Evolutionary conservation across 2,888 invertebrate genomes (phyloP), one percentile per base, ranked within the genome.

Genomic region (Synanthedon andrenaeformis): DNA sequence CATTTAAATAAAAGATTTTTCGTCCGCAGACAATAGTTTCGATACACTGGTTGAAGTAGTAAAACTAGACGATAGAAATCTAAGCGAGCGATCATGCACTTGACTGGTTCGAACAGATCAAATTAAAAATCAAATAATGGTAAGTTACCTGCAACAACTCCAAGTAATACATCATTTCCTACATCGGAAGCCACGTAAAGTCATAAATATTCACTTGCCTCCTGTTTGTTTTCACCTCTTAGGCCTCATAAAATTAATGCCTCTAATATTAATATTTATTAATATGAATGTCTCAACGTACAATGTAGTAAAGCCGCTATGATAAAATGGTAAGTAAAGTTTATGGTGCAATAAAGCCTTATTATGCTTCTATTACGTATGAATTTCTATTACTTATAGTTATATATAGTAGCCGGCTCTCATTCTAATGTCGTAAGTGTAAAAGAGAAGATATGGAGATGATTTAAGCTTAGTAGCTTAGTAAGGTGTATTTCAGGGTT

Each of bases 231-330:
- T 76, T 75, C 76, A 76, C 76, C 79, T 82, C 79, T 82, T 79
- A 81, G 80, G 74, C 77, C 75, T 77, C 81, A 69, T 86, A 81
- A 85, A 83, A 76, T 82, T 84, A 84, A 85, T 85, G 74, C 74
- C 66, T 67, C 65, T 68, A 49, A 76, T 80, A 84, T 84, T 84
- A 80, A 79, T 82, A 83, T 84, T 84, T 83, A 83, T 83, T 84
- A 81, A 82, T 80, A 76, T 71, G 75, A 74, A 76, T 75, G 69
- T 71, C 72, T 72, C 66, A 62, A 57, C 65, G 63, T 68, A 70
- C 74, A 66, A 62, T 69, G 72, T 73, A 66, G 66, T 69, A 67
- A 79, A 76, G 74, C 74, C 66, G 62, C 65, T 65, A 76, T 80
- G 77, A 76, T 79, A 79, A 79, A 79, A 81, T 79, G 71, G 67